Evolutionary conservation across 2,888 invertebrate genomes (phyloP).

Genomic region (Gastrophysa polygoni): DNA sequence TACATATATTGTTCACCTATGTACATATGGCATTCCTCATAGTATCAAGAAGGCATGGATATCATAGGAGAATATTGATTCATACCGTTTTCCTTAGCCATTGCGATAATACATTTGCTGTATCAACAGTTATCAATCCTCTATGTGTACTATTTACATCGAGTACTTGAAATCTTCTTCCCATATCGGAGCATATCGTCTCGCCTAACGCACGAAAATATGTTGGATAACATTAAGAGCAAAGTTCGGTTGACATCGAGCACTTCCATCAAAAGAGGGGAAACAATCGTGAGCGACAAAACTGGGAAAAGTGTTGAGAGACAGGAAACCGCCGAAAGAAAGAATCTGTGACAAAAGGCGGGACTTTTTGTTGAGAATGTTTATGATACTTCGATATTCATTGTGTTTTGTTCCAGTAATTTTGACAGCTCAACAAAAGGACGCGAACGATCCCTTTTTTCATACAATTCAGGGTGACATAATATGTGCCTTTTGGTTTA

Average conservation of each 20-base stretch:
- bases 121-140: too few relatives aligned
- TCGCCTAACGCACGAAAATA: conserved; percentile 30
- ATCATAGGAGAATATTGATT: too few relatives aligned
- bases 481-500: too few relatives aligned
- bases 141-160: too few relatives aligned
- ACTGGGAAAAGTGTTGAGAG: conserved; percentile 40
- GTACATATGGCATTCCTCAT: too few relatives aligned
- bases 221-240: conserved; percentile 46
- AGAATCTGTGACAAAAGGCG: conserved; percentile 42
- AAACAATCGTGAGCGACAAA: conserved; percentile 20
- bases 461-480: too few relatives aligned
- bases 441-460: too few relatives aligned
- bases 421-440: neutral
- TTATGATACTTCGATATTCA: conserved; percentile 12
- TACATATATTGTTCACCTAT: too few relatives aligned
- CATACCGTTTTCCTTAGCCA: too few relatives aligned
- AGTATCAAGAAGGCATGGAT: too few relatives aligned
- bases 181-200: conserved; percentile 18
- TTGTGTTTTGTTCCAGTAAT: neutral
- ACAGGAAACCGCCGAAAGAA: conserved; percentile 46
- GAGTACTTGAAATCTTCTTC: neutral
- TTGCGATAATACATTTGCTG: too few relatives aligned
- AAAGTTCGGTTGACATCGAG: conserved; percentile 49
- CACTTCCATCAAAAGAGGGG: conserved; percentile 38
- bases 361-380: conserved; percentile 17